A percentile compares a stretch with the other conserved stretches of the same genome.
phyloP scores from a whole-genome alignment of 1,140 invertebrate genomes.

The Pseudomyrmex cubaensis region DNA sequence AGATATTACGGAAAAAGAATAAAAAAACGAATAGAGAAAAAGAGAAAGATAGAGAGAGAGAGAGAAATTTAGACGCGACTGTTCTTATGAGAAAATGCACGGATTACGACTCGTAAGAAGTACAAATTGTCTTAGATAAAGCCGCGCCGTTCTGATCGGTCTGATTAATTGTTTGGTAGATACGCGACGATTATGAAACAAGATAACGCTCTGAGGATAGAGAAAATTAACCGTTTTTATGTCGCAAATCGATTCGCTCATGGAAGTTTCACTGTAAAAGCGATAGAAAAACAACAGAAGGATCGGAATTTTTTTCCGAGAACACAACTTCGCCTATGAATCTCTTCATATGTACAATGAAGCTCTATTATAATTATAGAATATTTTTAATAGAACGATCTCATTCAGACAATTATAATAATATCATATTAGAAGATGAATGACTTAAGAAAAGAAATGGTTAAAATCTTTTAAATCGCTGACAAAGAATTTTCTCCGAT shows the following conservation, averaged over 20 bases:
- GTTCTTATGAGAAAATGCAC: constrained; percentile 65
- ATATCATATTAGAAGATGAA: no score
- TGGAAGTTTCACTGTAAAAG: constrained; percentile 6
- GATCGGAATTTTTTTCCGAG: not conserved
- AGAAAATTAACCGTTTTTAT: constrained; percentile 15
- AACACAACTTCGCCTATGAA: not conserved
- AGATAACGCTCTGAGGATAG: constrained; percentile 23
- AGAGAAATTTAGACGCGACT: constrained; percentile 63
- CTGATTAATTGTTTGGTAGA: constrained; percentile 67
- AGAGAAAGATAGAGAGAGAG: not conserved
- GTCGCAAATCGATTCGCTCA: constrained; percentile 19
- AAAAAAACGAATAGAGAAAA: no score
- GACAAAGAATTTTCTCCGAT: no score
- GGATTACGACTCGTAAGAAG: constrained; percentile 66
- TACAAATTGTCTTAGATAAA: constrained; percentile 67
- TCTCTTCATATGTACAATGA: not conserved
- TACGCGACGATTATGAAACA: not conserved
- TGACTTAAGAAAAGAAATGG: no score
- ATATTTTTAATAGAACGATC: not conserved
- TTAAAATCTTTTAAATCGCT: no score
- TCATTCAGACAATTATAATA: not conserved
- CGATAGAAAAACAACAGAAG: not conserved
- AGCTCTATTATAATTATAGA: not conserved
- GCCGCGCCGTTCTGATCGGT: constrained; percentile 30
- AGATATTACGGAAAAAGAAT: constrained; percentile 21